Evolutionary conservation across 2,797 vertebrate species (phyloP).

Genomic region (Aratinga solstitialis): DNA sequence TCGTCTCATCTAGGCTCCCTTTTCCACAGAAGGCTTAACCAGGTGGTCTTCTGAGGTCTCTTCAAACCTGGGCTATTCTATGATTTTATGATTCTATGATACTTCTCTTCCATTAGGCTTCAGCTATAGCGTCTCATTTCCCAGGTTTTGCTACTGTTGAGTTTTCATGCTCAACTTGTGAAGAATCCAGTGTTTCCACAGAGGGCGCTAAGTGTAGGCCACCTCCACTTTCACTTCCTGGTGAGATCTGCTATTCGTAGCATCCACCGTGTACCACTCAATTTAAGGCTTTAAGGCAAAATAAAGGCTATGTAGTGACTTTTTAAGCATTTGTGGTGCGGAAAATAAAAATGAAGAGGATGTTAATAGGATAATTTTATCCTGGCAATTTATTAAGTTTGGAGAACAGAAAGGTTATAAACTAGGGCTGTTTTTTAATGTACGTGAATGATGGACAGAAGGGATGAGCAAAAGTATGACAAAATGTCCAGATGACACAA

Average conservation of each 20-base stretch:
- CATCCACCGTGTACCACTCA: neutral
- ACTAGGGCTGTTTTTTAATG: neutral
- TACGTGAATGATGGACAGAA: neutral
- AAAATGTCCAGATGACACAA: neutral
- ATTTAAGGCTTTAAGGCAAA: neutral
- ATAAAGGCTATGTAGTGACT: neutral
- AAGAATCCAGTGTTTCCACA: neutral
- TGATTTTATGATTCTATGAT: neutral
- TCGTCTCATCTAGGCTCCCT: neutral
- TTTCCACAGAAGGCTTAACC: neutral
- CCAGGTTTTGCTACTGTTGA: neutral
- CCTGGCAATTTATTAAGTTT: neutral
- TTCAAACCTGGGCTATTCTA: neutral
- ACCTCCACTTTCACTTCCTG: neutral
- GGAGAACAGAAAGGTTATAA: neutral
- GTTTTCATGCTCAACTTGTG: neutral
- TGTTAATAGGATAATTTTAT: neutral
- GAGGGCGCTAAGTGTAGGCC: fast-evolving
- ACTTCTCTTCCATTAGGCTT: neutral
- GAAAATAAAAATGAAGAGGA: neutral
- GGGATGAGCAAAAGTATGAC: neutral
- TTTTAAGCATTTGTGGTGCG: neutral
- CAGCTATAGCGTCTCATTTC: neutral
- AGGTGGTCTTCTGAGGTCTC: neutral
- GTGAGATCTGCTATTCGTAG: neutral